phyloP scores from a whole-genome alignment of 92 coral and sea anemone genomes.

The Phymanthus crucifer region DNA sequence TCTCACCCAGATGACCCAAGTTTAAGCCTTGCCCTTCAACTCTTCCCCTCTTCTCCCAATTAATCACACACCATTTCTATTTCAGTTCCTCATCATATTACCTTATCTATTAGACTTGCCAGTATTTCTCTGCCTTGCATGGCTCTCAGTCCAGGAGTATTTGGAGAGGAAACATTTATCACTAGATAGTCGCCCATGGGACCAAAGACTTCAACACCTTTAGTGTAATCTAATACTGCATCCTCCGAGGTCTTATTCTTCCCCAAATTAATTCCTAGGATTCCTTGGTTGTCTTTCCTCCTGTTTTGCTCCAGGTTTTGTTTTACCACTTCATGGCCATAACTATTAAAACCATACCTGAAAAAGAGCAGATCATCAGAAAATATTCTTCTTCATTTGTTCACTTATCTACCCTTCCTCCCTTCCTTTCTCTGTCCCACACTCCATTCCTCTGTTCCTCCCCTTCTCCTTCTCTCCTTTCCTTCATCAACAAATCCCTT shows the following conservation, averaged over 20 bases:
- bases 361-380: too few species aligned
- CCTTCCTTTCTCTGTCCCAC: too few species aligned
- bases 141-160: conserved; percentile 93
- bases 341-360: conserved; percentile 97
- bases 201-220: conserved; percentile 82
- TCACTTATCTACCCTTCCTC: too few species aligned
- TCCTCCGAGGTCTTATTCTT: conserved; percentile 87
- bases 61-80: too few species aligned
- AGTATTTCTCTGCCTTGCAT: conserved; percentile 88
- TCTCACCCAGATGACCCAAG: too few species aligned
- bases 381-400: too few species aligned
- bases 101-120: conserved; percentile 79
- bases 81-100: too few species aligned
- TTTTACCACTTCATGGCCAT: conserved; percentile 74
- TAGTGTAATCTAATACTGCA: conserved; percentile 78
- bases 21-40: too few species aligned
- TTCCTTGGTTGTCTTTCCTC: conserved; percentile 53
- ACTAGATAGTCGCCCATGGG: conserved; percentile 81
- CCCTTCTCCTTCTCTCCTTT: too few species aligned
- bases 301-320: conserved; percentile 53
- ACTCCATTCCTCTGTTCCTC: too few species aligned
- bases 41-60: too few species aligned
- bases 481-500: too few species aligned
- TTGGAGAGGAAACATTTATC: conserved; percentile 92
- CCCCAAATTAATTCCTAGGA: conserved; percentile 90